Evolutionary conservation across 1,140 invertebrate genomes (phyloP).

Genomic region (Watersipora subatra): DNA sequence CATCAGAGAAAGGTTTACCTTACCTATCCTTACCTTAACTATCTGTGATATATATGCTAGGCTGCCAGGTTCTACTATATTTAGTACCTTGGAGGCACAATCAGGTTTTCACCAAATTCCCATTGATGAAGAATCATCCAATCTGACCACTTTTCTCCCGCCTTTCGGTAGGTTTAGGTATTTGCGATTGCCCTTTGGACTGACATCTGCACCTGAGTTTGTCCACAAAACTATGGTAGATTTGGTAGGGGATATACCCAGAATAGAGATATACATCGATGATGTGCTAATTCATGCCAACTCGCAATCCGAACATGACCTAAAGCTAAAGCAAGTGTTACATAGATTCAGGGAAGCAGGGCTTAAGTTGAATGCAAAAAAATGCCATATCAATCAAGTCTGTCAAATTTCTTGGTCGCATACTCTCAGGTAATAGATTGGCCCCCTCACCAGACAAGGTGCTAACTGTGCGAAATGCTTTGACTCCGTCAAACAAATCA

Average conservation of each 20-base stretch:
- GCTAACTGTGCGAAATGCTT: too few species aligned
- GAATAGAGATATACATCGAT: conserved; percentile 27
- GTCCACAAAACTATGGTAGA: conserved; percentile 23
- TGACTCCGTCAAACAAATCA: too few species aligned
- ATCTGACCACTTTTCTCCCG: conserved; percentile 18
- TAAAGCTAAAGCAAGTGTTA: conserved; percentile 1
- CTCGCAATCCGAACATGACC: conserved; percentile 19
- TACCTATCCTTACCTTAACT: too few species aligned
- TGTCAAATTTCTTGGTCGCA: conserved; percentile 8
- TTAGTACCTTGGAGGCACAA: conserved; percentile 1
- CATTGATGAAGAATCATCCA: conserved; percentile 14
- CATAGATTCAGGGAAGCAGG: neutral
- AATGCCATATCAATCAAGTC: conserved; percentile 11
- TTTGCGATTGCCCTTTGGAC: conserved; percentile 18
- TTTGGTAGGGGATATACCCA: conserved; percentile 22
- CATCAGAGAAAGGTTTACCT: too few species aligned
- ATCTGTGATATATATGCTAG: conserved; percentile 9
- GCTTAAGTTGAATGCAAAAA: conserved; percentile 12
- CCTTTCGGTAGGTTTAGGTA: conserved; percentile 19
- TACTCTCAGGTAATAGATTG: too few species aligned
- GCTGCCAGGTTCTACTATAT: conserved; percentile 6
- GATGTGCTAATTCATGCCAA: conserved; percentile 25
- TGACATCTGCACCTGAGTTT: conserved; percentile 15
- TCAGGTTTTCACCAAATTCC: conserved; percentile 11
- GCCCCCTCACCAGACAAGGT: too few species aligned